Base-by-base conservation (phyloP, 2,888 invertebrate genomes). In the Drosophila meridionalis region DNA sequence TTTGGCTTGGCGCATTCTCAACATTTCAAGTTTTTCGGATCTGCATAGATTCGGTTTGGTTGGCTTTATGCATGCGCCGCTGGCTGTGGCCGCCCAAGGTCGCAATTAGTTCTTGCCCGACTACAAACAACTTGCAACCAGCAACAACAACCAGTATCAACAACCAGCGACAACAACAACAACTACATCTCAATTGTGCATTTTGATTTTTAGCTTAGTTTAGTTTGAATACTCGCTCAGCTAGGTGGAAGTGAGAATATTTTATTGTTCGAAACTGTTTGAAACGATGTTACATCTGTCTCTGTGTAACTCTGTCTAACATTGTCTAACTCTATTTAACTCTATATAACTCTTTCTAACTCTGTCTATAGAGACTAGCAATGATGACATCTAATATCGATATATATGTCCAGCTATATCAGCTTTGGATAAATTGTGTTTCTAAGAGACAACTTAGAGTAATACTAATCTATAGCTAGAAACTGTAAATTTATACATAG, bases 61-160 rank as follows among this genome's bases (percentile, higher is more conserved):
- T 72, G 71, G 74, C n/a, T 56, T 71, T 73, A 65, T 72, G 78
- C 90, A 85, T 86, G 87, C 52, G 56, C 65, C 34, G 58, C 58
- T 36, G 36, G 67, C 63, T 45, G 63, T 61, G 34, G 69, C 69
- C 76, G 79, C 55, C 67, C 85, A 86, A 89, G 85, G 85, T 85
- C 87, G 85, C 84, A 89, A 89, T 85, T 83, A 87, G 87, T 90
- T 85, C 79, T 86, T 75, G 82, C 73, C 68, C 48, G 65, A 70
- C 71, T 30, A 72, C 56, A 69, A 20, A 26, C 66, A 69, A 70
- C 68, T 43, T 14, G 50, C 83, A 69, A 47, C 67, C 3, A 34
- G n/a, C 60, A 32, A 14, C 61, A 64, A 28, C 63, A 43, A 28
- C 82, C 34, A 34, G 34, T 8, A 59, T 7, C 69, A 73, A 30